Base-by-base conservation (phyloP, 2,113 vertebrate species). In the Pristiophorus japonicus region DNA sequence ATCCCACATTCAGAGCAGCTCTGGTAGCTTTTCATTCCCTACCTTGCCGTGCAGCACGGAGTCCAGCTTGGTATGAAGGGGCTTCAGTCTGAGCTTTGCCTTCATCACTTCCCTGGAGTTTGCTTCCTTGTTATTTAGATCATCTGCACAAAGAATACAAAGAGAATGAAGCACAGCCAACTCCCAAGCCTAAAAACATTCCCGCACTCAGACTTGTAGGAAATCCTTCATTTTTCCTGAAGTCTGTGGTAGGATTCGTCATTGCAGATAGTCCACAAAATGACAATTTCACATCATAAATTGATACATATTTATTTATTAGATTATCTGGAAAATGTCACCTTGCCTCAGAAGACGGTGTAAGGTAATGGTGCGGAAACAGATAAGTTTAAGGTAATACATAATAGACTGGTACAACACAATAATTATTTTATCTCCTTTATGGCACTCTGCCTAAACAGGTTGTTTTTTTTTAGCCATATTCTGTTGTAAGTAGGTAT, bases 91-190 rank as follows among this genome's bases (percentile, higher is more conserved):
- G 81, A 96, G 95, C 30, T 97, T 95, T 95, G 96, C 67, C 96
- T 96, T 97, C 96, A 97, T 96, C 73, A 96, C 88, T 95, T 97
- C 96, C 55, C 95, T 94, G 91, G 96, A 96, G 96, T 59, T 96
- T 81, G 42, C 95, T 42, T 97, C 97, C 95, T 90, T 96, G 96
- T 96, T 96, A 91, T 78, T 97, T 91, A 96, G 95, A 65, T 97
- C 97, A 96, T 97, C 97, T 98, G 96, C 96, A 10, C 96, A 65
- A 93, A 93, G 96, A 95, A 96, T 38, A 0, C 73, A 95, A 96
- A 95, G 78, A 95, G 20, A 0, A 0, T n/a, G 95, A 66, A 95
- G 96, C 45, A 95, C 34, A 87, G 8, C 2, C 51, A 3, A 90
- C 27, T 16, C 11, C 34, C 27, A 62, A 70, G 30, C 24, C 81